A percentile compares a stretch with the other conserved stretches of the same genome.
phyloP scores from a whole-genome alignment of 2,888 invertebrate species.

The Papilio demoleus region DNA sequence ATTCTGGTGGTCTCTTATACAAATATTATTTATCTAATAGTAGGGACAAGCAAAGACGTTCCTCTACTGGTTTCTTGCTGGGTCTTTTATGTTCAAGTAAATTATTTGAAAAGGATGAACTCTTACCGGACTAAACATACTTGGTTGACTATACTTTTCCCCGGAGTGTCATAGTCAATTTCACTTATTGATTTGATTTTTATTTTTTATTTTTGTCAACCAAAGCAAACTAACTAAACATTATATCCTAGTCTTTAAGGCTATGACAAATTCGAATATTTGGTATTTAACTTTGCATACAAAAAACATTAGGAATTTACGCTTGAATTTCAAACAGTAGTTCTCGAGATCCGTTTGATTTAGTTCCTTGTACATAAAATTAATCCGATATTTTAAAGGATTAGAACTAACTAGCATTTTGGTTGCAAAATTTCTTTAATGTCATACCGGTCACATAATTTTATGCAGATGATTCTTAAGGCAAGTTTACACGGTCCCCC shows the following conservation, averaged over 20 bases:
- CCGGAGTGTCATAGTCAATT: too few relatives aligned
- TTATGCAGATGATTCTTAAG: neutral
- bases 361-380: neutral
- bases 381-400: neutral
- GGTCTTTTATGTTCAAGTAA: too few relatives aligned
- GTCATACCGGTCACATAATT: constrained; percentile 3
- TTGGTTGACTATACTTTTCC: too few relatives aligned
- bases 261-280: constrained; percentile 1
- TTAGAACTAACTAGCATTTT: neutral
- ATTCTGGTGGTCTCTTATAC: too few relatives aligned
- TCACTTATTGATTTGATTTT: neutral
- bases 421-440: constrained; percentile 20
- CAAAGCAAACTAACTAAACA: neutral
- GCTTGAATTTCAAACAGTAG: constrained; percentile 2
- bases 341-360: neutral
- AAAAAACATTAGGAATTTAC: constrained; percentile 9
- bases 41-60: too few relatives aligned
- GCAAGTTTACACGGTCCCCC: neutral
- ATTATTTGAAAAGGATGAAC: too few relatives aligned
- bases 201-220: neutral
- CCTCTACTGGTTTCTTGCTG: too few relatives aligned
- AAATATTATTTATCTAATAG: too few relatives aligned
- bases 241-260: neutral
- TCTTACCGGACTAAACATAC: too few relatives aligned
- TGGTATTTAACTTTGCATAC: neutral